Base-by-base conservation (phyloP, 2,113 vertebrate species). In the Chlamydotis undulata region DNA sequence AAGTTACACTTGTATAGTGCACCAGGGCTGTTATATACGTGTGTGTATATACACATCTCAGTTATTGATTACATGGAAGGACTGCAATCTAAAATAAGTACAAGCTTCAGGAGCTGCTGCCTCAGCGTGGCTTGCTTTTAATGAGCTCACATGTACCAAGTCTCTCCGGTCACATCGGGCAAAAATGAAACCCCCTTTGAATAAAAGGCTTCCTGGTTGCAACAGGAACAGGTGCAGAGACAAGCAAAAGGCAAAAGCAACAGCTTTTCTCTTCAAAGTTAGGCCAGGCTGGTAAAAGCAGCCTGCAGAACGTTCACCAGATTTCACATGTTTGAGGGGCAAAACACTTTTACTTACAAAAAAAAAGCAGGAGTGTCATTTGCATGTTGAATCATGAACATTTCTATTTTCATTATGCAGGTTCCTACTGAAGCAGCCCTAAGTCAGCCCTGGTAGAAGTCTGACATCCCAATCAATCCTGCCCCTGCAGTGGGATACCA, bases 171-270 rank as follows among this genome's bases (percentile, higher is more conserved):
- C 24, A 53, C 0, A 0, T 12, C 0, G 19, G 65, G 53, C 65
- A 84, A 73, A 84, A 94, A 41, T 18, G 43, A 82, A 84, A 56
- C 2, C 2, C 17, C 21, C 53, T 87, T 63, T 71, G 29, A 70
- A 39, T 63, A 67, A 92, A 70, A 60, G 0, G 5, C n/a, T 68
- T 78, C 29, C 41, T 52, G 43, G 24, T 14, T 87, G 43, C 70
- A 87, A 45, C 41, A 79, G 83, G 45, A 84, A 39, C 57, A 41
- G 33, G 53, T 71, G 65, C 43, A 63, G 50, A 7, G 68, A 50
- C 55, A 75, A 67, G 47, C 39, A 81, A 94, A 91, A 90, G 60
- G 87, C 69, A 96, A 91, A 49, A 84, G 13, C 35, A 81, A 74
- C 47, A 67, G n/a, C 28, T 75, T 93, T 94, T 81, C 52, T 12